Evolutionary conservation across 2,797 vertebrate genomes (phyloP), one percentile per base, ranked within the genome.

Genomic region (Gymnopithys bicolor): DNA sequence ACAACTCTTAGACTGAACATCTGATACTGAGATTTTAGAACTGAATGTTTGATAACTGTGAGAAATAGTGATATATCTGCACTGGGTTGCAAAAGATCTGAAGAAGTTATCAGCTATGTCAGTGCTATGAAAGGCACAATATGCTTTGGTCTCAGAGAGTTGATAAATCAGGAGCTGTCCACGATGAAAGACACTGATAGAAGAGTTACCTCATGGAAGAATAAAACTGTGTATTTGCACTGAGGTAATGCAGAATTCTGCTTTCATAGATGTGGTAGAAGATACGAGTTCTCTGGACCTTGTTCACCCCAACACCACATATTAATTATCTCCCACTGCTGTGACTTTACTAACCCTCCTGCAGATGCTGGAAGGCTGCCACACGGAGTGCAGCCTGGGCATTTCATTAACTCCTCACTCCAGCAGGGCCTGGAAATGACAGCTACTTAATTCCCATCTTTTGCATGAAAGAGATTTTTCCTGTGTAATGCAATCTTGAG

Each of bases 291-390:
- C 56, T 55, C 76, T 55, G 52, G 27, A 33, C 8, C 1, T 2
- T 39, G n/a, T n/a, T 52, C 25, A 52, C 32, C 21, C 7, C 45
- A 78, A 30, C 0, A 0, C 39, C 7, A 33, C 13, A 22, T 0
- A 1, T 69, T 49, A 60, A 53, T 32, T 30, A 25, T 35, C 6
- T 45, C 53, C 32, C 32, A 7, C 4, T 68, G 43, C 74, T 84
- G 55, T 5, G 5, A 12, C 62, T 75, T 70, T 74, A 69, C n/a
- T 24, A 37, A 43, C 23, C 49, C 48, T 41, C 33, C 21, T 30
- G 23, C 55, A 37, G 39, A 19, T 8, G 18, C 67, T 68, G 66
- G 18, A 60, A 70, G 24, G 64, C 76, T 81, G 87, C 46, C 51
- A 27, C 1, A 2, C 59, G 24, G 46, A 37, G 46, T 12, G 30